phyloP scores from a whole-genome alignment of 2,888 invertebrate genomes.

The Escarpia spicata region DNA sequence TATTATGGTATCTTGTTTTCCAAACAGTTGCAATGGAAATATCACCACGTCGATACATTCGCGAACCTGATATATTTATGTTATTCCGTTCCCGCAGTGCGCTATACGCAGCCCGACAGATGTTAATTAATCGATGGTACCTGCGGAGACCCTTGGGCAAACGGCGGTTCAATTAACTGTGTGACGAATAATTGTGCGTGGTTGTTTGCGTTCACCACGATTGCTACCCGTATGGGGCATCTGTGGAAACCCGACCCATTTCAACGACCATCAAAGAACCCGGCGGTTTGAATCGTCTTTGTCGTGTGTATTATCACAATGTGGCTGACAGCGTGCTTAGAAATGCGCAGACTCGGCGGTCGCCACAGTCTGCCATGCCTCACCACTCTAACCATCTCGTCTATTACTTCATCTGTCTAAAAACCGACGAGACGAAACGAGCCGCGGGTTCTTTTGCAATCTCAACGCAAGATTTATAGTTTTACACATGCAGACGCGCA shows the following conservation, averaged over 20 bases:
- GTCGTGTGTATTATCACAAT: background rate
- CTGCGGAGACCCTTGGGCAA: background rate
- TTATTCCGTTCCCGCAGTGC: background rate
- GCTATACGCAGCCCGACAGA: background rate
- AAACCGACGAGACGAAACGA: background rate
- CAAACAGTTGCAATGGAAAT: background rate
- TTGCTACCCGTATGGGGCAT: background rate
- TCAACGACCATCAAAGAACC: background rate
- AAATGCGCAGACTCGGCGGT: background rate
- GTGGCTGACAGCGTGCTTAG: background rate
- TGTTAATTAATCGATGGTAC: background rate
- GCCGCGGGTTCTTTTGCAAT: background rate
- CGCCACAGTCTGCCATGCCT: background rate
- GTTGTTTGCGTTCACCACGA: background rate
- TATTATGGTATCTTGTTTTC: background rate
- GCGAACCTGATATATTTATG: slow-evolving; percentile 13
- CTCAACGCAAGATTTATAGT: background rate
- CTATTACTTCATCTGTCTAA: background rate
- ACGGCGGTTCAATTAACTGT: slow-evolving; percentile 3
- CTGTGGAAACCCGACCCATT: background rate
- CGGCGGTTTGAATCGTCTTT: background rate
- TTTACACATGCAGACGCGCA: background rate
- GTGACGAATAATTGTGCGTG: background rate
- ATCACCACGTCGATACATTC: background rate
- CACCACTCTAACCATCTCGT: background rate